These are phyloP conservation scores for Caprella mutica DNA, from an alignment of 2,888 invertebrate genomes.

Conservation along the genomic window DNA sequence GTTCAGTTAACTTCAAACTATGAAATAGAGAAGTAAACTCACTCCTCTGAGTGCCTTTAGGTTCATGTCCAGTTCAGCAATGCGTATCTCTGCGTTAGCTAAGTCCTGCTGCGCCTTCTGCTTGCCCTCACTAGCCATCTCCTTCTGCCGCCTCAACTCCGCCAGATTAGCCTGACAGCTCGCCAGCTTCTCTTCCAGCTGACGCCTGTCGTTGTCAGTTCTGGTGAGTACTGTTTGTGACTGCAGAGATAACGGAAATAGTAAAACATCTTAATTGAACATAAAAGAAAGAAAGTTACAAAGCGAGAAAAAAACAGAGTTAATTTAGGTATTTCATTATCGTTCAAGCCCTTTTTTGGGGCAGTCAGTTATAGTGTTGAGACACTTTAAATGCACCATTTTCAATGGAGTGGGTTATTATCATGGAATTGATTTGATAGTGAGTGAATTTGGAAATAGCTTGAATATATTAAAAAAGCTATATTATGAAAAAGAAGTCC, in stretches of 20 bases:
- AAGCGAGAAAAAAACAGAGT: neutral
- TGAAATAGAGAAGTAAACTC: neutral
- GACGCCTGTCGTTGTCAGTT: conserved; percentile 28
- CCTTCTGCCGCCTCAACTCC: conserved; percentile 28
- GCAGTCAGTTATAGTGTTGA: too few relatives aligned
- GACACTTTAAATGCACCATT: too few relatives aligned
- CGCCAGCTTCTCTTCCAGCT: conserved; percentile 30
- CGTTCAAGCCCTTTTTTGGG: too few relatives aligned
- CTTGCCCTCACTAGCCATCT: conserved; percentile 23
- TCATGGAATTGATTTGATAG: too few relatives aligned
- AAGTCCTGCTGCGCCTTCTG: conserved; percentile 32
- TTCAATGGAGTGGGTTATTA: too few relatives aligned
- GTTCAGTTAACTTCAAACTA: neutral
- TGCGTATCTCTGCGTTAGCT: conserved; percentile 29
- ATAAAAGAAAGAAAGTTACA: neutral
- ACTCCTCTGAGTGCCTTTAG: conserved; percentile 33
- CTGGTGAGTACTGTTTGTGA: conserved; percentile 26
- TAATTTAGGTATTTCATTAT: too few relatives aligned
- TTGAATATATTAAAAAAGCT: too few relatives aligned
- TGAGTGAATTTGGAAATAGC: too few relatives aligned
- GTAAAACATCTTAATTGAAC: neutral
- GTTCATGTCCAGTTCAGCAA: conserved; percentile 32
- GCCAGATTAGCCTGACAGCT: conserved; percentile 20
- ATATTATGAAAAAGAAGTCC: too few relatives aligned
- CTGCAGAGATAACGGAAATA: neutral